Base-by-base conservation (phyloP, 1,140 invertebrate genomes). In the Calosoma granatense region DNA sequence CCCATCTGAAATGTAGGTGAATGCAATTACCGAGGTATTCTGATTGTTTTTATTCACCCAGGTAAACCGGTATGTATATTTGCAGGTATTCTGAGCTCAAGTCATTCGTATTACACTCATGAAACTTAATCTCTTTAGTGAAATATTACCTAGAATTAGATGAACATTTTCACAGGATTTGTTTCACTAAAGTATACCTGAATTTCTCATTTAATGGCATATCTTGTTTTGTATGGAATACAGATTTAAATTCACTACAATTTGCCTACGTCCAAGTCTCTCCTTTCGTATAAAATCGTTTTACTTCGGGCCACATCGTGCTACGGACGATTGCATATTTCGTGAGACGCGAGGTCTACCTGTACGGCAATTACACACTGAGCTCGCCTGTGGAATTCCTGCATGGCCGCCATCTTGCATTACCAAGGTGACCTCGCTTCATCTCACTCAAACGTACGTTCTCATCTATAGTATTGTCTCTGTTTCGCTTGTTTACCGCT, bases 401-500 rank as follows among this genome's bases (percentile, higher is more conserved):
- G 15, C 3, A 47, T 17, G 17, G 15, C 41, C 41, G 41, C 41
- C 41, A 47, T 47, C 3, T 47, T 47, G 41, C 4, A 47, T 47
- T 17, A 47, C 17, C 41, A 47, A 47, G 41, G 41, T 47, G 41
- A 47, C 41, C 41, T 47, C 41, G 17, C 3, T 17, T 4, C 17
- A 17, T 47, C 41, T 47, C 15, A 12, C 3, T 47, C 41, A 12
- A 47, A 17, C 41, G 17, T 17, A 9, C 17, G 41, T 47, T 4
- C 9, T 47, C 3, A 11, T 17, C 17, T 12, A 47, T 47, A 9
- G 4, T 9, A 12, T 9, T 17, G 17, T 47, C 15, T 47, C 17
- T 47, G 41, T 47, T 47, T 47, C 15, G 17, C 41, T 11, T 47
- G 41, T 47, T 47, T 47, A 47, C 41, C 41, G 41, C 41, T 47